Evolutionary conservation across 2,797 vertebrate genomes (phyloP).

Genomic region (Artibeus jamaicensis): DNA sequence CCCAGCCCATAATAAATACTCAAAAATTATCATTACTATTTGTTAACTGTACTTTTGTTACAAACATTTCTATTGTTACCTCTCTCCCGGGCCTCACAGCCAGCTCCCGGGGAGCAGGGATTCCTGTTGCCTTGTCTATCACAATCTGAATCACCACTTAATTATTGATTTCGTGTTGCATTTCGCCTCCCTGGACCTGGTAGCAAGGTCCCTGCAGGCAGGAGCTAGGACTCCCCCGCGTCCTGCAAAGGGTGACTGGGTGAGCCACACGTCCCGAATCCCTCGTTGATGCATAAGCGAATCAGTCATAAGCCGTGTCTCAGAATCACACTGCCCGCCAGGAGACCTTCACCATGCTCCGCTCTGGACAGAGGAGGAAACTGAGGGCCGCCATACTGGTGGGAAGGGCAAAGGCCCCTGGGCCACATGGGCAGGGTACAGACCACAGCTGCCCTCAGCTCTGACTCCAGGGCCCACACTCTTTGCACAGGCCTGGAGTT

Average conservation of each 20-base stretch:
- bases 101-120: neutral
- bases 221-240: accelerated
- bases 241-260: accelerated
- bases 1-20: neutral
- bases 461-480: neutral
- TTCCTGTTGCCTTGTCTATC: accelerated
- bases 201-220: neutral
- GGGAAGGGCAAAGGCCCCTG: neutral
- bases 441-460: neutral
- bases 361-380: neutral
- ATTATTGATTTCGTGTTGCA: accelerated
- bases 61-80: no score
- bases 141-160: accelerated
- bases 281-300: accelerated
- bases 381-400: neutral
- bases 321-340: neutral
- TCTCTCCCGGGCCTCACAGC: accelerated
- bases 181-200: neutral
- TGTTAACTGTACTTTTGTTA: neutral
- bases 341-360: neutral
- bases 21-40: neutral
- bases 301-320: no score
- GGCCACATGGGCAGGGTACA: accelerated
- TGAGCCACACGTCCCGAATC: accelerated
- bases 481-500: accelerated